Conservation (phyloP, 2,113 vertebrate species). For the Sterrhoptilus dennistouni region DNA sequence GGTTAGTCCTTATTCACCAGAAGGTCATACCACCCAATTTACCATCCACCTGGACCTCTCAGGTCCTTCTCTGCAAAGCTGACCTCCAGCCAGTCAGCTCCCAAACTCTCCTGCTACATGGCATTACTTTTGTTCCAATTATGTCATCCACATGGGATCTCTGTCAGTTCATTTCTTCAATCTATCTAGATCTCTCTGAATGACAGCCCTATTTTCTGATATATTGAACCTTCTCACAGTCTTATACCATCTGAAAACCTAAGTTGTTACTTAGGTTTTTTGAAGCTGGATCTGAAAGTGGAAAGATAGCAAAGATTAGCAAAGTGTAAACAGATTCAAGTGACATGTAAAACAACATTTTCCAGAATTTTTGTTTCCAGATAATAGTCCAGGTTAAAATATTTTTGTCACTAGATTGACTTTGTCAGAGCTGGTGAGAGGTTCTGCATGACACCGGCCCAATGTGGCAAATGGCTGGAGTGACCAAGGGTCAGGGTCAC, state of each 20-base stretch:
- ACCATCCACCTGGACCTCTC: not conserved
- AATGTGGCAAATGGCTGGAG: not conserved
- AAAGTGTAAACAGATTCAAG: not conserved
- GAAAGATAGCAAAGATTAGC: not conserved
- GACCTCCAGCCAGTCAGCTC: not conserved
- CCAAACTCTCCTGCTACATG: not conserved
- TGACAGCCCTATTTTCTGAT: not conserved
- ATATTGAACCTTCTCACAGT: not conserved
- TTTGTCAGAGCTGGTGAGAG: not conserved
- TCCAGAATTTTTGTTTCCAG: not conserved
- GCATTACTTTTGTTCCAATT: not conserved
- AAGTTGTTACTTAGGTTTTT: not conserved
- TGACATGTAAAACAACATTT: not conserved
- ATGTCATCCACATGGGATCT: not conserved
- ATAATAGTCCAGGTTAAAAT: not conserved
- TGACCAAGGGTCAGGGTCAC: accelerated
- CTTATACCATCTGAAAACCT: not conserved
- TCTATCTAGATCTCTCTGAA: not conserved
- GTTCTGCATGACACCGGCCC: not conserved
- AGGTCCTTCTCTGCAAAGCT: not conserved
- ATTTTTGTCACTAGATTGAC: not conserved
- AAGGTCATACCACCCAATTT: not conserved
- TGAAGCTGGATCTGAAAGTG: not conserved
- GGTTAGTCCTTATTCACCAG: not conserved
- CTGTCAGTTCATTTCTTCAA: not conserved